Percentiles rank a stretch among this genome's conserved stretches.
phyloP scores from a whole-genome alignment of 2,113 vertebrate genomes.

The Amblyopsis rosae region DNA sequence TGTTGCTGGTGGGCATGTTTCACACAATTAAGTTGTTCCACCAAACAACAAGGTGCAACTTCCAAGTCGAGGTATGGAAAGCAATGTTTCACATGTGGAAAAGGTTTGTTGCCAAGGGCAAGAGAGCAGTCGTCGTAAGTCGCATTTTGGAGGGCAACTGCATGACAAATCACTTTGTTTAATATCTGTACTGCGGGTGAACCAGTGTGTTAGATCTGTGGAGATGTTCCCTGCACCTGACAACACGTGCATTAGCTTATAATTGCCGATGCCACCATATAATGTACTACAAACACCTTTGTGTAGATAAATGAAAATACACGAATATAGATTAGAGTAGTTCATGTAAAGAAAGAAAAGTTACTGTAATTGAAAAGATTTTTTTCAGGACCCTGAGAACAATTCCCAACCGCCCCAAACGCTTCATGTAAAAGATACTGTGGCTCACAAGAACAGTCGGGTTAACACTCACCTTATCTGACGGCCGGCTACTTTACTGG shows the following conservation, averaged over 20 bases:
- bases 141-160: background rate
- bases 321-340: background rate
- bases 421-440: too few species aligned
- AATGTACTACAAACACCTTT: background rate
- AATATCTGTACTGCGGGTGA: too few species aligned
- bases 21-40: conserved; percentile 79
- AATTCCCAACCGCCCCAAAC: too few species aligned
- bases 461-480: conserved; percentile 58
- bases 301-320: background rate
- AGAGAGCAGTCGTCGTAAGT: conserved; percentile 24
- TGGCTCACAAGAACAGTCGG: too few species aligned
- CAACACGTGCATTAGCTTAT: too few species aligned
- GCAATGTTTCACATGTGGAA: conserved; percentile 29
- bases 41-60: conserved; percentile 70
- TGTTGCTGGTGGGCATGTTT: conserved; percentile 67
- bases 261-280: too few species aligned
- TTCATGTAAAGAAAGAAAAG: too few species aligned
- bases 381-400: background rate
- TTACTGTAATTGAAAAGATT: background rate
- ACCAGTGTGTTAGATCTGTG: background rate
- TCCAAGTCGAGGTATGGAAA: conserved; percentile 60
- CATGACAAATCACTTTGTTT: conserved; percentile 1
- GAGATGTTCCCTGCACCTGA: too few species aligned
- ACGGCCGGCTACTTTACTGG: conserved; percentile 17
- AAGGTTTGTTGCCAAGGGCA: conserved; percentile 21